Evolutionary conservation across 2,113 vertebrate genomes (phyloP).

Genomic region (Puma concolor): DNA sequence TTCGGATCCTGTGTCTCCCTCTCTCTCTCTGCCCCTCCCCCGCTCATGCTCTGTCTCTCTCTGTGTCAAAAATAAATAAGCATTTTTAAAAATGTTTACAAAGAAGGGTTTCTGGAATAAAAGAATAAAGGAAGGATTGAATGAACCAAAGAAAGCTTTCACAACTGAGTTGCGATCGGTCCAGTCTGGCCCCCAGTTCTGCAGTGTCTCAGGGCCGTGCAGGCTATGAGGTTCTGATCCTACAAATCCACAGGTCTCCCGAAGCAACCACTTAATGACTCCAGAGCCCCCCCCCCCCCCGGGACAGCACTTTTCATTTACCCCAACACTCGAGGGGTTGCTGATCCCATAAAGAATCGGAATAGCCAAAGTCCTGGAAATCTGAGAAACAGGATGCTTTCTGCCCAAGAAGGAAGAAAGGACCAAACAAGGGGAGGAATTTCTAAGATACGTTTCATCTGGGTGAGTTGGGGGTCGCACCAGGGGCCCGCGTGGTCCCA

Average conservation of each 20-base stretch:
- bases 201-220: background rate
- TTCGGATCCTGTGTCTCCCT: no score
- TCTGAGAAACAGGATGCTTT: background rate
- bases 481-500: background rate
- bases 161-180: background rate
- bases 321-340: background rate
- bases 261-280: background rate
- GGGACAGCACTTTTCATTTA: background rate
- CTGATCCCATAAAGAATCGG: background rate
- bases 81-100: no score
- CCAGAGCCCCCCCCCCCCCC: background rate
- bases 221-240: background rate
- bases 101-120: background rate
- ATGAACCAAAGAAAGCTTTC: background rate
- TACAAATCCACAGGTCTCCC: background rate
- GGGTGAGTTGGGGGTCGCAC: background rate
- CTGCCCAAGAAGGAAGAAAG: background rate
- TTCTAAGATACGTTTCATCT: conserved; percentile 43
- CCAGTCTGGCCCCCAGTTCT: background rate
- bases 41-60: no score
- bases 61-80: no score
- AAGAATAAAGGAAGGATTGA: background rate
- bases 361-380: conserved; percentile 40
- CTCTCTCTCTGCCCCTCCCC: no score
- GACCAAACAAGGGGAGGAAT: background rate